These are phyloP conservation scores for Allobates femoralis DNA, from an alignment of 2,797 vertebrate genomes.

Conservation along the genomic window DNA sequence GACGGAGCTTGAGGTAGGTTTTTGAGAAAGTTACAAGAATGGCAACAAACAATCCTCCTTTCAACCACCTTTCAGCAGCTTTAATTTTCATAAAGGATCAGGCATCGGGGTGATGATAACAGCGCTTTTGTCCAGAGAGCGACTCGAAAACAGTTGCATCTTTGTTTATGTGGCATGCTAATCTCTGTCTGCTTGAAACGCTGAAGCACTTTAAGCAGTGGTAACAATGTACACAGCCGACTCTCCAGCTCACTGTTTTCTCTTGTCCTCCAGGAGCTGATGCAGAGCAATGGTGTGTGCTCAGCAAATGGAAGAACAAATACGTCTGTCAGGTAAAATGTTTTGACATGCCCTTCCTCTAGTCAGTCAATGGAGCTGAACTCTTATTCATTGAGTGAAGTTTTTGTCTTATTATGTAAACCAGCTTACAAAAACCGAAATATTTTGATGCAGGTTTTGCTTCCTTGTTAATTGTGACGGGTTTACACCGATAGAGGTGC, in stretches of 20 bases:
- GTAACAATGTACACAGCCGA: conserved; percentile 68
- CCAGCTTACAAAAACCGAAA: conserved; percentile 61
- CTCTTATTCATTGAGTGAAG: conserved; percentile 65
- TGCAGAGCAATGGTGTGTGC: conserved; percentile 87
- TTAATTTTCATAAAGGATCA: conserved; percentile 93
- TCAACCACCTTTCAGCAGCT: conserved; percentile 87
- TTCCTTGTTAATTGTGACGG: conserved; percentile 34
- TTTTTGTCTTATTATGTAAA: conserved; percentile 68
- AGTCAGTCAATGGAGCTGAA: conserved; percentile 68
- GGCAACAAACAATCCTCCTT: conserved; percentile 85
- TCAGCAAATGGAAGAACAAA: conserved; percentile 94
- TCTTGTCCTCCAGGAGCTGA: conserved; percentile 85
- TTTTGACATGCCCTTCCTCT: conserved; percentile 69
- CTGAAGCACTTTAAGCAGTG: conserved; percentile 78
- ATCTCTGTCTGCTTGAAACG: conserved; percentile 73
- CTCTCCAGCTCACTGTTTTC: conserved; percentile 74
- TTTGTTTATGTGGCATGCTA: conserved; percentile 86
- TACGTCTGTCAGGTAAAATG: conserved; percentile 90
- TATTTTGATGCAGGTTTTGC: conserved; percentile 59
- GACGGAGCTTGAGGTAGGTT: conserved; percentile 92
- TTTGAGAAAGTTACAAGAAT: conserved; percentile 82
- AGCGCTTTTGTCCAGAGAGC: conserved; percentile 76
- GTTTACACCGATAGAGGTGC: background rate
- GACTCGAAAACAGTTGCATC: conserved; percentile 87
- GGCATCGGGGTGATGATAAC: conserved; percentile 77